Percentiles rank a stretch among this genome's conserved stretches.
Evolutionary conservation across 2,113 vertebrate species (phyloP).

Genomic region (Peromyscus leucopus): DNA sequence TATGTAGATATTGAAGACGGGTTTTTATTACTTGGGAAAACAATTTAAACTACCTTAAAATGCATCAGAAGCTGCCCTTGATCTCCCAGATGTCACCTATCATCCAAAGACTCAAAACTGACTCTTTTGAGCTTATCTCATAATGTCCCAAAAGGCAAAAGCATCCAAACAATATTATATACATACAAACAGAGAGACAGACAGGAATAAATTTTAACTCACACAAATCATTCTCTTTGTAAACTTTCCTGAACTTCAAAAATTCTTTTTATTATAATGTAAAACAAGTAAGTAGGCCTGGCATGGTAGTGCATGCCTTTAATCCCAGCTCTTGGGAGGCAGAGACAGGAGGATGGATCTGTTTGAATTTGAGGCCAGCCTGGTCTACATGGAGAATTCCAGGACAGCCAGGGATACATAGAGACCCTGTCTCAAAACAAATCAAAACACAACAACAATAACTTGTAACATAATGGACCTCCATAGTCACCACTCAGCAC

Average conservation of each 20-base stretch:
- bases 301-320: not conserved
- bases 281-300: not conserved
- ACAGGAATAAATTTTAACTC: not conserved
- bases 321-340: not conserved
- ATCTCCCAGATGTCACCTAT: not conserved
- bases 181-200: not conserved
- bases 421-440: not conserved
- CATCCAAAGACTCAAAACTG: slow-evolving; percentile 5
- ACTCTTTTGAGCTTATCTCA: not conserved
- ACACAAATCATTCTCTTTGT: slow-evolving; percentile 15
- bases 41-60: slow-evolving; percentile 42
- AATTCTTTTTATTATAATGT: slow-evolving; percentile 25
- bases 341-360: too few species aligned
- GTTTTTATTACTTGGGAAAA: slow-evolving; percentile 48
- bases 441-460: not conserved
- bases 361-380: not conserved
- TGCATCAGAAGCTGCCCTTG: not conserved
- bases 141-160: slow-evolving; percentile 42
- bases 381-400: not conserved
- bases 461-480: not conserved
- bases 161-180: not conserved
- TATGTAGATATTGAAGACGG: not conserved
- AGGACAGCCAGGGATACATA: not conserved
- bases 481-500: not conserved
- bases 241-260: slow-evolving; percentile 62